Percentiles rank a stretch among this genome's conserved stretches.
These are phyloP conservation scores for Drosophila nr. perissopoda DNA, from an alignment of 2,888 invertebrate species.

Conservation along the genomic window DNA sequence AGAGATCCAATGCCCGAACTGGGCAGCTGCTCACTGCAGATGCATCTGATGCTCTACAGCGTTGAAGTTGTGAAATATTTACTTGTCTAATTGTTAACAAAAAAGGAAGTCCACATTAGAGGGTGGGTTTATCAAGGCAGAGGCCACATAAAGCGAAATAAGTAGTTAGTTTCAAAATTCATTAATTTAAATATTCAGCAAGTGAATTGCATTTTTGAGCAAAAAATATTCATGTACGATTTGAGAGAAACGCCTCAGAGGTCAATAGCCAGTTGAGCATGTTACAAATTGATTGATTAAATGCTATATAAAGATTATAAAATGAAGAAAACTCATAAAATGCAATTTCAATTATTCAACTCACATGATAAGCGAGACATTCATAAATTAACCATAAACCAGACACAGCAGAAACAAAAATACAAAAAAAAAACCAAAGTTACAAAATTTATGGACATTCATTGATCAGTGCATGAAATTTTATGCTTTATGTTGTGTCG, in stretches of 20 bases:
- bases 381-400: slow-evolving; percentile 78
- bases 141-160: neutral
- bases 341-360: slow-evolving; percentile 65
- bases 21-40: slow-evolving; percentile 52
- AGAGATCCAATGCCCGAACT: slow-evolving; percentile 39
- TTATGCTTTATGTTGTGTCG: slow-evolving; percentile 78
- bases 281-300: slow-evolving; percentile 56
- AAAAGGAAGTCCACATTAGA: neutral
- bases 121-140: neutral
- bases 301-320: slow-evolving; percentile 44
- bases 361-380: slow-evolving; percentile 75
- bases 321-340: slow-evolving; percentile 49
- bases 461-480: slow-evolving; percentile 72
- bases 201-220: neutral
- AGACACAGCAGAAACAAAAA: slow-evolving; percentile 39
- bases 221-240: neutral
- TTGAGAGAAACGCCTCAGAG: slow-evolving; percentile 10
- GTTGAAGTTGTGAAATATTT: neutral
- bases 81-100: slow-evolving; percentile 14
- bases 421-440: slow-evolving; percentile 39
- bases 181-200: neutral
- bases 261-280: slow-evolving; percentile 53
- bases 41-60: slow-evolving; percentile 15
- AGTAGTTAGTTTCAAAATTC: neutral
- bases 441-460: slow-evolving; percentile 72